Evolutionary conservation across 2,888 invertebrate species (phyloP), one percentile per base, ranked within the genome.

Genomic region (Eurytoma adleriae): DNA sequence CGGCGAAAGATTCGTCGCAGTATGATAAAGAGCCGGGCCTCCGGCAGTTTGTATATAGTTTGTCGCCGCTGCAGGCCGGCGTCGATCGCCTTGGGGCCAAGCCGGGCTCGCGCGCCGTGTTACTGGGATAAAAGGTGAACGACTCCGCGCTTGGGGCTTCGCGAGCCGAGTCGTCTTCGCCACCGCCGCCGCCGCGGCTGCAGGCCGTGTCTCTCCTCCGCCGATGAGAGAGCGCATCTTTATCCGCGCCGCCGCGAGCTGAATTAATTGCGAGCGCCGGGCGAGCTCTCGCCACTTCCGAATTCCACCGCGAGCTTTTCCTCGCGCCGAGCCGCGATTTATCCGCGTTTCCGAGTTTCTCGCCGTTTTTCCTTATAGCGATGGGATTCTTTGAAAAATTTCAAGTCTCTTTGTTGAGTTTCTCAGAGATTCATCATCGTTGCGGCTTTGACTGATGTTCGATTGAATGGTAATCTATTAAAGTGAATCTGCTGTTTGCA

Each of bases 71-170:
- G 40, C 64, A 61, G 24, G 24, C 30, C 30, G 64, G n/a, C 62
- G 62, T n/a, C 27, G 72, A 61, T 67, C 67, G 52, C 67, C 18
- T n/a, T 40, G 52, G 67, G 61, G 59, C 61, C 54, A 69, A 56
- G 62, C 3, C 64, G 30, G 40, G 67, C 24, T 54, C 52, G 87
- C 87, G 88, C 88, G 90, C 89, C 87, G 89, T 90, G 90, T 90
- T 90, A 90, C 90, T 90, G 89, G 90, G 90, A 90, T 90, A 90
- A 90, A 90, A 90, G 90, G 90, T 90, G 90, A 90, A 90, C 87
- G 90, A 90, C 90, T 88, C 87, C 86, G 82, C 30, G 30, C 30
- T 30, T 30, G 40, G 84, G 85, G 24, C 27, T 24, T 85, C 85
- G 85, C 86, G 85, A 85, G 87, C 87, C 86, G 86, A 86, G 85